Percentiles rank a stretch among this genome's conserved stretches.
These are phyloP conservation scores for Myopa tessellatipennis DNA, from an alignment of 2,888 invertebrate genomes.

Conservation along the genomic window DNA sequence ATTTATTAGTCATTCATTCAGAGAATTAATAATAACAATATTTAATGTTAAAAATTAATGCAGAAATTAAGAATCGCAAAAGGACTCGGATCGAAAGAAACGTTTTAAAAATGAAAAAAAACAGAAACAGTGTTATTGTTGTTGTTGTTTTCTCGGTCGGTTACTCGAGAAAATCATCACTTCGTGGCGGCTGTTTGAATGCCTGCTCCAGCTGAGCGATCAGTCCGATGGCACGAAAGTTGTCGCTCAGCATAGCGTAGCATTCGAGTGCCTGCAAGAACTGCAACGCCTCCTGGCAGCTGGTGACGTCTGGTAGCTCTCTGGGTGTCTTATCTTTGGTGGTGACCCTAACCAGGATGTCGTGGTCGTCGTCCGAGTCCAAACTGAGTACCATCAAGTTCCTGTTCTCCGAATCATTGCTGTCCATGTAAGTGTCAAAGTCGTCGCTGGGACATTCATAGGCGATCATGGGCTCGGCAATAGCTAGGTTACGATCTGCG, in stretches of 20 bases:
- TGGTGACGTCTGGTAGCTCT: slow-evolving; percentile 26
- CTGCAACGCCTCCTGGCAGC: slow-evolving; percentile 51
- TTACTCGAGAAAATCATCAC: slow-evolving; percentile 31
- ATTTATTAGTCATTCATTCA: too few species aligned
- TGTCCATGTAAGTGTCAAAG: neutral
- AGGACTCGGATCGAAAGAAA: too few species aligned
- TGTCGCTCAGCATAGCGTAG: slow-evolving; percentile 60
- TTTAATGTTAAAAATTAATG: too few species aligned
- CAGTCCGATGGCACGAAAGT: slow-evolving; percentile 62
- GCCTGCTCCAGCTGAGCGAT: slow-evolving; percentile 58
- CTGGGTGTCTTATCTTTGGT: neutral
- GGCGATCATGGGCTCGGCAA: slow-evolving; percentile 15
- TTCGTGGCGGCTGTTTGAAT: slow-evolving; percentile 51
- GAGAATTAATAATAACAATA: too few species aligned
- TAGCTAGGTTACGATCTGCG: neutral
- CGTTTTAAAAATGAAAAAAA: too few species aligned
- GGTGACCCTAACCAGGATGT: neutral
- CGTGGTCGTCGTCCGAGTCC: neutral
- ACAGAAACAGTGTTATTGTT: neutral
- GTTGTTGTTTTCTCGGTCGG: neutral
- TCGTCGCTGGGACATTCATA: slow-evolving; percentile 2
- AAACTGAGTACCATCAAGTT: neutral
- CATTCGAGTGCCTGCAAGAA: slow-evolving; percentile 59
- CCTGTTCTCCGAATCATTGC: neutral
- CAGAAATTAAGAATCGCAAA: too few species aligned